Evolutionary conservation across 2,797 vertebrate genomes (phyloP).

Genomic region (Enteromius radiatus): DNA sequence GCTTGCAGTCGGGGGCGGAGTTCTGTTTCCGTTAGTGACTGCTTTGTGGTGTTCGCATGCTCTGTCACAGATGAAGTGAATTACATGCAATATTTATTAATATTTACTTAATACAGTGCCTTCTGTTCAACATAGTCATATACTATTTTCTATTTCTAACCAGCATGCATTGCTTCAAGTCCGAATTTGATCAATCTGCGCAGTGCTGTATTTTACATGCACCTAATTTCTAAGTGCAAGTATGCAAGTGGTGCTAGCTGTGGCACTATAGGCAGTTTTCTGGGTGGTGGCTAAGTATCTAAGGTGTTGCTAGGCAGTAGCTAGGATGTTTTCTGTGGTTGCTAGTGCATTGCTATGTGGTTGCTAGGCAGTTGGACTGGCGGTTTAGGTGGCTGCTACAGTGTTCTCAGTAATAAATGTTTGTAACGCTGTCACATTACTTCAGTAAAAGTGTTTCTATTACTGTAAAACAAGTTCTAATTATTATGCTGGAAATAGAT

Average conservation of each 20-base stretch:
- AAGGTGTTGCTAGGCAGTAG: background rate
- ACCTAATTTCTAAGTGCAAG: background rate
- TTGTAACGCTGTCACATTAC: background rate
- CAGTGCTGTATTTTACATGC: too few relatives aligned
- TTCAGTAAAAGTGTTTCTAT: background rate
- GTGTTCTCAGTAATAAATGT: background rate
- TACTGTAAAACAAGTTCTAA: background rate
- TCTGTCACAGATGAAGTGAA: too few relatives aligned
- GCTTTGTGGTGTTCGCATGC: too few relatives aligned
- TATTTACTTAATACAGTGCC: too few relatives aligned
- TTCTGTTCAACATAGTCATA: too few relatives aligned
- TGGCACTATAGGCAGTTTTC: background rate
- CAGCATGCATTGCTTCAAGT: too few relatives aligned
- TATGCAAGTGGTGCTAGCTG: background rate
- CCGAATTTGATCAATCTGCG: too few relatives aligned
- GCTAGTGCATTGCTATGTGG: background rate
- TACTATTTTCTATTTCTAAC: too few relatives aligned
- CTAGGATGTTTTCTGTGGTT: background rate
- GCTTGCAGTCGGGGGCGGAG: too few relatives aligned
- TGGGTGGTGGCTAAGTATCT: background rate
- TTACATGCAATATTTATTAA: too few relatives aligned
- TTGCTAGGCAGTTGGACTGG: background rate
- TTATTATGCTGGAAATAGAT: background rate
- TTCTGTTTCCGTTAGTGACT: too few relatives aligned
- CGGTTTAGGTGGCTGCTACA: background rate